Base-by-base conservation (phyloP, 2,888 invertebrate genomes). In the Rambutsinella grinnellia region DNA sequence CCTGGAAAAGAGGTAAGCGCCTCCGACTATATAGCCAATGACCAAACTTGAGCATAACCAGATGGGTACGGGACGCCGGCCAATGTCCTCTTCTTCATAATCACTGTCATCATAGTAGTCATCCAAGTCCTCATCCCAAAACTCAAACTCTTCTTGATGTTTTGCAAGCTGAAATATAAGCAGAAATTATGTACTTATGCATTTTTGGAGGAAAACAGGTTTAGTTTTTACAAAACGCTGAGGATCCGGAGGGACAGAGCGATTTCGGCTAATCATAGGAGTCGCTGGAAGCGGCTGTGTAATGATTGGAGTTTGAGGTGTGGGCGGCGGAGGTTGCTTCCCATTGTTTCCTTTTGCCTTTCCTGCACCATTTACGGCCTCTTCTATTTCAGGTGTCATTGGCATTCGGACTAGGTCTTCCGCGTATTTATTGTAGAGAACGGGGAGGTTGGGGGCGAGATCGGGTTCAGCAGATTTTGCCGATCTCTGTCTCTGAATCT, bases 1-100 rank as follows among this genome's bases (percentile, higher is more conserved):
- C 57, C 90, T 90, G 84, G 91, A 90, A 88, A 96, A 96, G 10
- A 96, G 90, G 84, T 92, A 93, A 1, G 95, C 95, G 15, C 96
- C 96, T 0, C 93, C 94, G 67, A 95, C 90, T 83, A 96, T 96
- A 87, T 96, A 96, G 75, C 94, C 93, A 24, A 96, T 91, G 24
- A 96, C 95, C 17, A 70, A 56, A 89, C 23, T 54, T 85, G 80
- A 19, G 86, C 83, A 81, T 13, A 85, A 79, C 85, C 85, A 85
- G 76, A 95, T 95, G 0, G 95, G 95, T 6, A 95, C 95, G 0
- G 94, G 94, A 84, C 90, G 90, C 62, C 88, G 90, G 57, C 88
- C 87, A 15, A 79, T 65, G n/a, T 82, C 87, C 61, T 88, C 88
- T 56, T 88, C 89, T 54, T 89, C 87, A 87, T 89, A 86, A 87